Evolutionary conservation across 2,797 vertebrate genomes (phyloP), one percentile per base, ranked within the genome.

Genomic region (Erpetoichthys calabaricus): DNA sequence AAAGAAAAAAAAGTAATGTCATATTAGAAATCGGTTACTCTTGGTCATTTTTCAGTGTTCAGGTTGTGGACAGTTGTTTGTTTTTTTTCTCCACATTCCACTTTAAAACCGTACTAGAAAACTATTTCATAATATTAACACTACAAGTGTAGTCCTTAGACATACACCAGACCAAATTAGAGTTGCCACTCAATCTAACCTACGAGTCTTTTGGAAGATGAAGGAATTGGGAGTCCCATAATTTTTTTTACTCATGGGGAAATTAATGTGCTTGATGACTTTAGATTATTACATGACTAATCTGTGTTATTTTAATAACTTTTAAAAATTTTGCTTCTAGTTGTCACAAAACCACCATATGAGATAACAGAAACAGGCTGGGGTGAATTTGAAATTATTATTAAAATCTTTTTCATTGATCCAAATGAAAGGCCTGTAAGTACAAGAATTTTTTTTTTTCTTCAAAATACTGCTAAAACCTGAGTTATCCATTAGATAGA

Each of bases 361-460:
- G 96, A 99, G 80, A 99, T 99, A 54, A 97, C 96, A 1, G 96
- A 99, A 79, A 99, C 94, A 0, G 96, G 96, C 53, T 98, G 94
- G 96, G 94, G 94, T 58, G 96, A 99, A 87, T 99, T 99, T 53
- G 94, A 99, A 84, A 98, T 99, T 64, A 94, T 97, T 73, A 87
- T 98, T 61, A 97, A 98, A 80, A 95, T 99, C 75, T 98, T 97
- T 78, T 99, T 99, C 71, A 98, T 97, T 49, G 94, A 99, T 72
- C 94, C 94, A 44, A 98, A 99, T 64, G 96, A 99, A 79, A 89
- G 92, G 78, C 85, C 96, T 43, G 94, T 99, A 70, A 92, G 91
- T 81, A 70, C 55, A 3, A 5, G 6, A 43, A 54, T 1, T 47
- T 56, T 25, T 44, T 47, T 5, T 8, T 43, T 8, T 10, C 7